Conservation (phyloP, 2,797 vertebrate species). For the Chiroxiphia lanceolata region DNA sequence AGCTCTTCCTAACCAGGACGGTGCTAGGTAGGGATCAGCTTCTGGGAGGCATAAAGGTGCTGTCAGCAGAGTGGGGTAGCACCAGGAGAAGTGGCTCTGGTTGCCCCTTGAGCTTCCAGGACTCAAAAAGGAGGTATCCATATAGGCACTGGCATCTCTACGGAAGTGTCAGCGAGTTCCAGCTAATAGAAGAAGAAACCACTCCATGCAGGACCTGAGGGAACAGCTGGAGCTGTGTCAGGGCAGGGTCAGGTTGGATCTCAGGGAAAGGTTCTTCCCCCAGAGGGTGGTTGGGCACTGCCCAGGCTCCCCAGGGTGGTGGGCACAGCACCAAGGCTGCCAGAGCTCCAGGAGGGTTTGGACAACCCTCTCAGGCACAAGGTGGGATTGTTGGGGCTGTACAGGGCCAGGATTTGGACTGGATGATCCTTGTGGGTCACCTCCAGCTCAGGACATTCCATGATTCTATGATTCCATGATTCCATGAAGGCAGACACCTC, state of each 20-base stretch:
- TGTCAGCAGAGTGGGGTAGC: not conserved
- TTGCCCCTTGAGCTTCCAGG: not conserved
- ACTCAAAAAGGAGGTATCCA: not conserved
- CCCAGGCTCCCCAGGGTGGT: accelerated
- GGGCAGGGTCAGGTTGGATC: not conserved
- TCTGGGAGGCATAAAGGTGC: not conserved
- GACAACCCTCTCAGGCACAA: not conserved
- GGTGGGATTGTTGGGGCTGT: not conserved
- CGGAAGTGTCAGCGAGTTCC: not conserved
- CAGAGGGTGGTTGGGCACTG: not conserved
- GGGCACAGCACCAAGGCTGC: not conserved
- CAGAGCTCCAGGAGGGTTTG: not conserved
- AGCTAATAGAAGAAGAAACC: not conserved
- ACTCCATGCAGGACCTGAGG: not conserved
- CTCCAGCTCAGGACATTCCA: not conserved
- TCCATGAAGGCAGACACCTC: accelerated
- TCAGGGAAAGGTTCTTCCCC: not conserved
- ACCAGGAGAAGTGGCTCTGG: not conserved
- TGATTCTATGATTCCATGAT: not conserved
- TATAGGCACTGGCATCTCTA: not conserved
- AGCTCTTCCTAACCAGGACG: not conserved
- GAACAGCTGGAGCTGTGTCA: not conserved
- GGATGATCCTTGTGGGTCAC: not conserved
- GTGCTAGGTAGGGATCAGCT: not conserved
- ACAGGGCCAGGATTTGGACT: not conserved